phyloP scores from a whole-genome alignment of 35 echinoderm and acorn worm species.

The Lytechinus variegatus region DNA sequence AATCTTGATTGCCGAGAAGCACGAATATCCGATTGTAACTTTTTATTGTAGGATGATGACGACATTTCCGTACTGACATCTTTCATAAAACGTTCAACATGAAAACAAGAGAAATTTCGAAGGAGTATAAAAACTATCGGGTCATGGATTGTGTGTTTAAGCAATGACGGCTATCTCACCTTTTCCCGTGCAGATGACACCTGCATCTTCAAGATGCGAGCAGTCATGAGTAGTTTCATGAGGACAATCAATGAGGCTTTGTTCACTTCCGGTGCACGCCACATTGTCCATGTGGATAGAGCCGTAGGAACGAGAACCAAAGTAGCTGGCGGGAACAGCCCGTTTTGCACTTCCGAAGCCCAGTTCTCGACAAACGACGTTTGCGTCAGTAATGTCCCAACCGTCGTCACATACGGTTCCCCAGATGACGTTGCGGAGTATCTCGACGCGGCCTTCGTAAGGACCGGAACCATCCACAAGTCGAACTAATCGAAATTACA shows the following conservation, averaged over 20 bases:
- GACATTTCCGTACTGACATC: no score
- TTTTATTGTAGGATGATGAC: no score
- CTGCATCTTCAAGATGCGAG: conserved; percentile 49
- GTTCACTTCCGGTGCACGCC: conserved; percentile 26
- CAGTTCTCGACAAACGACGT: conserved; percentile 49
- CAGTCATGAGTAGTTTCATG: conserved; percentile 6
- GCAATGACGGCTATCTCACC: not conserved
- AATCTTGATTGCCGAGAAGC: no score
- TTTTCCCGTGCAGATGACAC: conserved; percentile 36
- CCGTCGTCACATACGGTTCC: conserved; percentile 56
- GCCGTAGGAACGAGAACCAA: conserved; percentile 28
- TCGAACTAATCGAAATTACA: not conserved
- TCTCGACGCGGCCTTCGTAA: conserved; percentile 52
- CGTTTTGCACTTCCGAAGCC: not conserved
- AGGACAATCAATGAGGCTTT: conserved; percentile 16
- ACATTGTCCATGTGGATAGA: conserved; percentile 55
- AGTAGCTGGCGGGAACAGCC: conserved; percentile 2
- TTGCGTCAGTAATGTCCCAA: conserved; percentile 50
- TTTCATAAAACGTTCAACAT: no score
- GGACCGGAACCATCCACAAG: conserved; percentile 37
- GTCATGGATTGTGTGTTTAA: no score
- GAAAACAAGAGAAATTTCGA: no score
- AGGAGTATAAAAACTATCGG: no score
- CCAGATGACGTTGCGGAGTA: conserved; percentile 38
- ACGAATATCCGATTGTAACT: no score